These are phyloP conservation scores for Triplophysa yarkandensis DNA, from an alignment of 2,797 vertebrate species.

Conservation along the genomic window DNA sequence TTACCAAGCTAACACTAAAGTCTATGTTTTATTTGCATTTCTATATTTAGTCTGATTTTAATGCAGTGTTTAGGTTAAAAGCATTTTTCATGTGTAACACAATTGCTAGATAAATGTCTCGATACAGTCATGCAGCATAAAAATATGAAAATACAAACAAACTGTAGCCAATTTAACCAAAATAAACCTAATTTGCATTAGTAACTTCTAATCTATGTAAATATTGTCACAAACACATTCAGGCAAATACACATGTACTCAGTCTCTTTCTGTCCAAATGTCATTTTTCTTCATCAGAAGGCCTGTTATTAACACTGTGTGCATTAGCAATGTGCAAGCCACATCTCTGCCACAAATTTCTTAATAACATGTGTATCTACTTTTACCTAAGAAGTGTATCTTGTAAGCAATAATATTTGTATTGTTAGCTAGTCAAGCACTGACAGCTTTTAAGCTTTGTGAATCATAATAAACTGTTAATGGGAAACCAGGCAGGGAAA, in stretches of 20 bases:
- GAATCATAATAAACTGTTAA: conserved; percentile 17
- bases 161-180: background rate
- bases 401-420: background rate
- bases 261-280: background rate
- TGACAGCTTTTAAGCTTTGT: background rate
- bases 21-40: background rate
- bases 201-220: background rate
- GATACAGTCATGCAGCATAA: background rate
- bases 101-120: background rate
- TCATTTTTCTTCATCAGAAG: conserved; percentile 9
- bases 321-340: conserved; percentile 21
- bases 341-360: background rate
- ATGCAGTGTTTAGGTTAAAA: background rate
- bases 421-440: conserved; percentile 18
- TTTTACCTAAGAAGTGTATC: background rate
- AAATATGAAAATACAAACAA: background rate
- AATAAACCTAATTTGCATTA: conserved; percentile 2
- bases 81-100: background rate
- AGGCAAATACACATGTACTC: conserved; percentile 5
- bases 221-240: background rate
- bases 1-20: background rate
- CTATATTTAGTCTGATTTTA: background rate
- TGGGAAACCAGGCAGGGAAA: conserved; percentile 4
- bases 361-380: background rate
- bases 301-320: conserved; percentile 27